A percentile compares a stretch with the other conserved stretches of the same genome.
Evolutionary conservation across 2,888 invertebrate genomes (phyloP).

Genomic region (Drosophila imparisetae): DNA sequence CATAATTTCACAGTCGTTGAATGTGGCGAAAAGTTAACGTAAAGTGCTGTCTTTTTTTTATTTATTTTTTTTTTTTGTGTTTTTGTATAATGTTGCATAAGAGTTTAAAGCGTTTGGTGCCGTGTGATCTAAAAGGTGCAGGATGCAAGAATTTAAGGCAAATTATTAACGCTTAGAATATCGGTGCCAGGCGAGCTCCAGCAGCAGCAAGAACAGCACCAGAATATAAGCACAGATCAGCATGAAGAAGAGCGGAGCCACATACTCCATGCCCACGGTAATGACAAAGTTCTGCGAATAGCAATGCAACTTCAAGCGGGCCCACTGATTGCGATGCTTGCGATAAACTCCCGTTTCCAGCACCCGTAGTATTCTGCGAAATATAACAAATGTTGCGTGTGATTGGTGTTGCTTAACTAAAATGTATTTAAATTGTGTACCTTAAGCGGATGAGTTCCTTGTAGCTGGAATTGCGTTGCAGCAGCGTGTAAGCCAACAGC

Average conservation of each 20-base stretch:
- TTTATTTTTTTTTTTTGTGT: conserved; percentile 34
- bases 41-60: conserved; percentile 62
- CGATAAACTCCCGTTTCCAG: conserved; percentile 79
- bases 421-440: conserved; percentile 50
- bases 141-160: conserved; percentile 16
- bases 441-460: conserved; percentile 78
- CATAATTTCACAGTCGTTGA: conserved; percentile 61
- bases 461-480: conserved; percentile 81
- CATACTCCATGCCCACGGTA: conserved; percentile 82
- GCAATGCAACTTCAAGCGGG: conserved; percentile 74
- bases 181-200: conserved; percentile 72
- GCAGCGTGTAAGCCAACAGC: conserved; percentile 60
- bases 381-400: not conserved
- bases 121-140: conserved; percentile 13
- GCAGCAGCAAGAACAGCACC: conserved; percentile 65
- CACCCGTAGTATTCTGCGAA: conserved; percentile 70
- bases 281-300: conserved; percentile 75
- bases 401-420: not conserved
- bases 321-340: conserved; percentile 78
- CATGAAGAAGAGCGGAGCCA: conserved; percentile 82
- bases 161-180: conserved; percentile 33
- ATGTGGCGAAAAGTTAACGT: conserved; percentile 63
- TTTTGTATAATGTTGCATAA: conserved; percentile 36
- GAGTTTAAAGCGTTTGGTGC: conserved; percentile 48
- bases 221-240: conserved; percentile 69